A percentile compares a stretch with the other conserved stretches of the same genome.
Conservation (phyloP, 64 coral and sea anemone genomes). For the Montipora cactus region DNA sequence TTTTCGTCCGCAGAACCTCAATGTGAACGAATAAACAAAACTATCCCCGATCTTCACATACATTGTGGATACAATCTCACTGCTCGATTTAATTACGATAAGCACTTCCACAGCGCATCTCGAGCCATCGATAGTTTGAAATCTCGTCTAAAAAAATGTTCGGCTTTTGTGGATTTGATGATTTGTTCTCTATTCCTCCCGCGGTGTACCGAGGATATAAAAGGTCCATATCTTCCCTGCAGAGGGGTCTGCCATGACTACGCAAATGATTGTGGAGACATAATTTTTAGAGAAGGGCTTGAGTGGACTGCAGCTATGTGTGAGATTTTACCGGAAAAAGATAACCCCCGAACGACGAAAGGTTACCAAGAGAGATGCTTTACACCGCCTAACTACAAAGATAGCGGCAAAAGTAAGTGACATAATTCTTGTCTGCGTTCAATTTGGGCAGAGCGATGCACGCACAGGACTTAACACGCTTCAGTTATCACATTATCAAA, state of each 20-base stretch:
- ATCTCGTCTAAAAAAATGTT: conserved; percentile 15
- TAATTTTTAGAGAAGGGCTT: neutral
- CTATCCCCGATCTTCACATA: neutral
- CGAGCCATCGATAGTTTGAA: neutral
- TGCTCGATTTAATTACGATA: neutral
- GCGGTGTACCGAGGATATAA: conserved; percentile 45
- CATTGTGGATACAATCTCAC: conserved; percentile 21
- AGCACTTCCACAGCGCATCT: conserved; percentile 8
- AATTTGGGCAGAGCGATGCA: neutral
- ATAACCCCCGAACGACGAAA: conserved; percentile 30
- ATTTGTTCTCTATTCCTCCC: conserved; percentile 58
- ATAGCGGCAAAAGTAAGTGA: conserved; percentile 42
- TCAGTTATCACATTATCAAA: neutral
- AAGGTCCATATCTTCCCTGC: conserved; percentile 65
- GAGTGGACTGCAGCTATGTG: conserved; percentile 54
- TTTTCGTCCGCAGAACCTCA: neutral
- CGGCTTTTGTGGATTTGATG: conserved; percentile 26
- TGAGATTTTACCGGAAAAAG: conserved; percentile 50
- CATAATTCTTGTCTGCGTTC: neutral
- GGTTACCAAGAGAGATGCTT: conserved; percentile 65
- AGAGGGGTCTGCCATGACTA: conserved; percentile 59
- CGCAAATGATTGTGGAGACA: neutral
- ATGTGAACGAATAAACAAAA: conserved; percentile 21
- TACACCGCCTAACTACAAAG: conserved; percentile 45
- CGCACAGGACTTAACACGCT: neutral